Conservation (phyloP, 2,797 vertebrate species). For the Cuniculus paca region DNA sequence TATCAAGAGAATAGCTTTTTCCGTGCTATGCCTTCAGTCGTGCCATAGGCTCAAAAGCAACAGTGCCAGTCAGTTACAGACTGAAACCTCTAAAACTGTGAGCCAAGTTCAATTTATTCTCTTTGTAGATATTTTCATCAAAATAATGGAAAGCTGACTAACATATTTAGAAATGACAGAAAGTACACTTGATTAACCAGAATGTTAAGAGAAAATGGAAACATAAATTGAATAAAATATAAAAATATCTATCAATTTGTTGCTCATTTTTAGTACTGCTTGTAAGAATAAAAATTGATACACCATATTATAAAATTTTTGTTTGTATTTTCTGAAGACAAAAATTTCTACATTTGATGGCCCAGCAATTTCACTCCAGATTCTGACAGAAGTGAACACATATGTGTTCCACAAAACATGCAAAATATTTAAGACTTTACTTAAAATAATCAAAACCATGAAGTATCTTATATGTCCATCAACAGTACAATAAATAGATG, state of each 20-base stretch:
- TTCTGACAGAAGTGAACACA: neutral
- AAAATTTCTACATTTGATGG: neutral
- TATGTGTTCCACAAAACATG: neutral
- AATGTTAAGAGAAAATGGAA: neutral
- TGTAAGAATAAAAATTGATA: neutral
- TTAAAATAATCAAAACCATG: neutral
- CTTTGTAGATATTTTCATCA: neutral
- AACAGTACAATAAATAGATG: neutral
- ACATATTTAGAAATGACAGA: neutral
- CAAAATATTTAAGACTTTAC: neutral
- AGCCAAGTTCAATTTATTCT: neutral
- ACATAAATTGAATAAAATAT: slow-evolving; percentile 24
- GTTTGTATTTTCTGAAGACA: neutral
- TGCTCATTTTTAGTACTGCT: neutral
- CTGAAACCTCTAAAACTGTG: neutral
- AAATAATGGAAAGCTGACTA: neutral
- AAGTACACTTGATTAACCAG: neutral
- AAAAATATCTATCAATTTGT: neutral
- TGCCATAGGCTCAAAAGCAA: neutral
- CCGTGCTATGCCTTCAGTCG: too few species aligned
- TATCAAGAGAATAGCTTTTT: neutral
- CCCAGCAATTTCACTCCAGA: neutral
- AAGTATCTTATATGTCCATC: neutral
- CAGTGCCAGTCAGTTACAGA: too few species aligned
- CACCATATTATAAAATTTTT: neutral